These are phyloP conservation scores for Rhynchonycteris naso DNA, from an alignment of 2,797 vertebrate species.

Conservation along the genomic window DNA sequence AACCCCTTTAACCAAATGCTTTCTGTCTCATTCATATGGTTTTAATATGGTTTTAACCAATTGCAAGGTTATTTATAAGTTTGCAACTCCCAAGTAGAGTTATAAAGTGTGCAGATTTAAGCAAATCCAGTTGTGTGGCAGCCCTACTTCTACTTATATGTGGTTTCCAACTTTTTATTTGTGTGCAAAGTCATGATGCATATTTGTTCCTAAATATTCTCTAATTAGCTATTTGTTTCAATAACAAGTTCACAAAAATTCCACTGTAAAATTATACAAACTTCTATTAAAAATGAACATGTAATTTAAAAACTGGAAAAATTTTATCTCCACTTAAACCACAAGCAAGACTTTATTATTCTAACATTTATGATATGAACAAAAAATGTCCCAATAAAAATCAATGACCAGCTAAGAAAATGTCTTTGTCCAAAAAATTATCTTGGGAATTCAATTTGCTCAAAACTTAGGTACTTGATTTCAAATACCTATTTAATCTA, in stretches of 20 bases:
- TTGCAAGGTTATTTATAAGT: slow-evolving; percentile 97
- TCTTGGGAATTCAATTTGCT: not conserved
- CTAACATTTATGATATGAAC: slow-evolving; percentile 40
- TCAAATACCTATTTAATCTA: slow-evolving; percentile 30
- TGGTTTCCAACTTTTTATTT: slow-evolving; percentile 90
- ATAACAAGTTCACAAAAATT: slow-evolving; percentile 72
- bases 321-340: slow-evolving; percentile 65
- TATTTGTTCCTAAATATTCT: slow-evolving; percentile 84
- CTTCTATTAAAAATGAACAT: slow-evolving; percentile 48
- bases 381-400: slow-evolving; percentile 56
- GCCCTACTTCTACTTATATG: slow-evolving; percentile 92
- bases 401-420: slow-evolving; percentile 52
- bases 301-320: slow-evolving; percentile 64
- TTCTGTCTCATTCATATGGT: slow-evolving; percentile 93
- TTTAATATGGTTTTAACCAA: slow-evolving; percentile 95
- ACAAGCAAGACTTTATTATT: slow-evolving; percentile 45
- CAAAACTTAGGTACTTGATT: slow-evolving; percentile 52
- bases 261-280: slow-evolving; percentile 68
- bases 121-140: slow-evolving; percentile 95
- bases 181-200: slow-evolving; percentile 86
- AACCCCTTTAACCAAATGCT: slow-evolving; percentile 84
- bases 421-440: slow-evolving; percentile 1
- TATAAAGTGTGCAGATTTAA: slow-evolving; percentile 95
- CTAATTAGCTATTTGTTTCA: slow-evolving; percentile 84
- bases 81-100: slow-evolving; percentile 93